A percentile compares a stretch with the other conserved stretches of the same genome.
Evolutionary conservation across 2,888 invertebrate genomes (phyloP).

Genomic region (Drepanosiphum platanoidis): DNA sequence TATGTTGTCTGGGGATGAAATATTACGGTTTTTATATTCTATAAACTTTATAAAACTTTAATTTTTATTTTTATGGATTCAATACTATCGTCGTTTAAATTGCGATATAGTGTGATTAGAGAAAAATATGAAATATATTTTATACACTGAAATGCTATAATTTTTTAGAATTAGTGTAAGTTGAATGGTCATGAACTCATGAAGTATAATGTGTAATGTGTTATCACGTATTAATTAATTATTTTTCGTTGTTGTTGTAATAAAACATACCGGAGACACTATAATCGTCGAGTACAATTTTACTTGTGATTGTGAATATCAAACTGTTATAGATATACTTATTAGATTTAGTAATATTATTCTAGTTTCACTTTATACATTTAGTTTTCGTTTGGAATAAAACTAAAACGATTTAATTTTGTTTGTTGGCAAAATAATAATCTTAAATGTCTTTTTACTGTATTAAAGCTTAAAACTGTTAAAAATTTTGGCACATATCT

Average conservation of each 20-base stretch:
- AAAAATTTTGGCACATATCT: neutral
- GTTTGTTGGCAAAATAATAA: neutral
- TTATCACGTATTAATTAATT: neutral
- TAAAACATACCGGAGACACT: no score
- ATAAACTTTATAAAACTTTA: constrained; percentile 14
- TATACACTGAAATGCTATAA: neutral
- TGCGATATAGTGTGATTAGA: neutral
- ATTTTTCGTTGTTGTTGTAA: no score
- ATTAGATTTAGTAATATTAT: neutral
- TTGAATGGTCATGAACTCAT: neutral
- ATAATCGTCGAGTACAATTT: no score
- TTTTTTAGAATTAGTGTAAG: neutral
- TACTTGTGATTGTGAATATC: neutral
- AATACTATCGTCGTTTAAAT: neutral
- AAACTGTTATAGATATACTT: neutral
- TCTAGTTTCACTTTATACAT: no score
- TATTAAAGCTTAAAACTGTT: neutral
- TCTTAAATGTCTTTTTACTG: neutral
- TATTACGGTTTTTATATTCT: neutral
- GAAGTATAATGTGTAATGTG: neutral
- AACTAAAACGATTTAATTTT: neutral
- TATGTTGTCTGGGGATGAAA: neutral
- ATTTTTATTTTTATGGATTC: constrained; percentile 11
- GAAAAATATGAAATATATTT: neutral
- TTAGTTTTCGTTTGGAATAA: no score